Conservation (phyloP, 1,140 invertebrate genomes). For the Sarcophaga bullata region DNA sequence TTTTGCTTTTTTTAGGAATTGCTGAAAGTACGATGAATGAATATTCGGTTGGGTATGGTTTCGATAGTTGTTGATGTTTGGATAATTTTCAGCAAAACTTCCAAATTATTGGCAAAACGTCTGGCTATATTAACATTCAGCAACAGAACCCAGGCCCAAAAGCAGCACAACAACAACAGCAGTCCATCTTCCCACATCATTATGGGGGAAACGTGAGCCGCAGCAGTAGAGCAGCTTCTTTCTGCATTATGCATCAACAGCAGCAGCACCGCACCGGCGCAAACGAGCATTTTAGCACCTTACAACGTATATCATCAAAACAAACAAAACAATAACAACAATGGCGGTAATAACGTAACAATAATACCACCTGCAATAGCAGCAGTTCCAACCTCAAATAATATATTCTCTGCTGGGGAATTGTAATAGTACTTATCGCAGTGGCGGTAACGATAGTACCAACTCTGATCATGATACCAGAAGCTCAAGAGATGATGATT, state of each 20-base stretch:
- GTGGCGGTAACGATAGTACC: conserved; percentile 51
- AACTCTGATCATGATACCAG: conserved; percentile 63
- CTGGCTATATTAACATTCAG: conserved; percentile 53
- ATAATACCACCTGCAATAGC: not conserved
- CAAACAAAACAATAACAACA: conserved; percentile 35
- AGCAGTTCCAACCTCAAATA: not conserved
- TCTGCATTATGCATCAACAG: conserved; percentile 52
- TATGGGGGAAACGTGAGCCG: conserved; percentile 52
- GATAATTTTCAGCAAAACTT: conserved; percentile 61
- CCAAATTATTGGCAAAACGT: conserved; percentile 57
- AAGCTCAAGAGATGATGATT: conserved; percentile 63
- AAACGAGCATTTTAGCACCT: conserved; percentile 41
- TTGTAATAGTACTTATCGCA: conserved; percentile 7
- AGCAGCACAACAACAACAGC: conserved; percentile 48
- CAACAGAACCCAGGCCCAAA: too few species aligned
- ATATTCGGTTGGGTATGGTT: conserved; percentile 87
- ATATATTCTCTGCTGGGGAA: not conserved
- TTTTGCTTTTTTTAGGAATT: conserved; percentile 77
- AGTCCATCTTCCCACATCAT: conserved; percentile 44
- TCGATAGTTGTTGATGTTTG: conserved; percentile 74
- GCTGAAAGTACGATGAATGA: conserved; percentile 92
- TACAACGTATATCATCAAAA: conserved; percentile 46
- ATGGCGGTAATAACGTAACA: not conserved
- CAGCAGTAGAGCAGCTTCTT: conserved; percentile 49
- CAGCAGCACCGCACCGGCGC: too few species aligned